These are phyloP conservation scores for Mythimna albipuncta DNA, from an alignment of 2,888 invertebrate species.

Conservation along the genomic window DNA sequence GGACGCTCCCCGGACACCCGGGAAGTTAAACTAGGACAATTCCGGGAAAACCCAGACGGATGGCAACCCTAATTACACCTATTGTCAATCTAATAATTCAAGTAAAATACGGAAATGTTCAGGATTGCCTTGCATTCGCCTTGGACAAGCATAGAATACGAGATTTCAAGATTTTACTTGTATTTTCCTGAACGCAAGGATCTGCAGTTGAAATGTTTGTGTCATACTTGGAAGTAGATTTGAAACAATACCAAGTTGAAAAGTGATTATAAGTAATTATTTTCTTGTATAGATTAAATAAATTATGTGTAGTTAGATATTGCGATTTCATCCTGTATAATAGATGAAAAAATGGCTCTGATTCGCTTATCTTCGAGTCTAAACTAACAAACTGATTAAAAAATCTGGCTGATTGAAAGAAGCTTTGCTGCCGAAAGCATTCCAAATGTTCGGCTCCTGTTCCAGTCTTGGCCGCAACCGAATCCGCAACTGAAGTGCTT, in stretches of 20 bases:
- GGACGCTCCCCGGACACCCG: too few relatives aligned
- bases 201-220: constrained; percentile 17
- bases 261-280: constrained; percentile 7
- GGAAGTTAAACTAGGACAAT: too few relatives aligned
- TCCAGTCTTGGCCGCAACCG: too few relatives aligned
- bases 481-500: too few relatives aligned
- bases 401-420: not conserved
- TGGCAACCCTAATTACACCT: too few relatives aligned
- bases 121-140: constrained; percentile 63
- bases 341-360: not conserved
- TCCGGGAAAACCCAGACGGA: too few relatives aligned
- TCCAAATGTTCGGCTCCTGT: too few relatives aligned
- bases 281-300: not conserved
- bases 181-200: constrained; percentile 48
- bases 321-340: not conserved
- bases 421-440: too few relatives aligned
- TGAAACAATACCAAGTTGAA: constrained; percentile 12
- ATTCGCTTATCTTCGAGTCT: not conserved
- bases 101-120: constrained; percentile 71
- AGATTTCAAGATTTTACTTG: constrained; percentile 62
- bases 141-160: constrained; percentile 72
- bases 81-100: constrained; percentile 60
- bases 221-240: constrained; percentile 3
- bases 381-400: not conserved
- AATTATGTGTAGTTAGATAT: not conserved